These are phyloP conservation scores for Cyanocitta stelleri DNA, from an alignment of 2,113 vertebrate genomes.

Conservation along the genomic window DNA sequence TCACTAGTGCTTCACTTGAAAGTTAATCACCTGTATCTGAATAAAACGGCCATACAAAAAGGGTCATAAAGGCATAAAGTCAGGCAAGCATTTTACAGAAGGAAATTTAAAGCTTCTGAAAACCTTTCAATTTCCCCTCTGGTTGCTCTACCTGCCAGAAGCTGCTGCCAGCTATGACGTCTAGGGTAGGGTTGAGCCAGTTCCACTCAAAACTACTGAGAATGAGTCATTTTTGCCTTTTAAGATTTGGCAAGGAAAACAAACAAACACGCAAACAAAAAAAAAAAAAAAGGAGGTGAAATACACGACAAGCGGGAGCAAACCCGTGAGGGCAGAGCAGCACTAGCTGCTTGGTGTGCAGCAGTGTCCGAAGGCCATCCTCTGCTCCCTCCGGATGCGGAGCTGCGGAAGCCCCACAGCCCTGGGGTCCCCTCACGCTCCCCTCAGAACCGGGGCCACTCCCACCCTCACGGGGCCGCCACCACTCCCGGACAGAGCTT, in stretches of 20 bases:
- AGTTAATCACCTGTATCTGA: not conserved
- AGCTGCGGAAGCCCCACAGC: rapidly evolving
- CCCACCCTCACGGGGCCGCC: not conserved
- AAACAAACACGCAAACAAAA: not conserved
- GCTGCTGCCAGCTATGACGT: not conserved
- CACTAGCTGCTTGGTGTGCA: not conserved
- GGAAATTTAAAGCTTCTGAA: not conserved
- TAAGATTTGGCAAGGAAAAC: not conserved
- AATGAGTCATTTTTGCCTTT: not conserved
- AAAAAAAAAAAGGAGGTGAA: not conserved
- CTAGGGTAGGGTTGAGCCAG: not conserved
- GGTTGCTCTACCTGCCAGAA: not conserved
- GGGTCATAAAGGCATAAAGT: not conserved
- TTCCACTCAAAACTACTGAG: not conserved
- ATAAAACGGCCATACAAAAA: not conserved
- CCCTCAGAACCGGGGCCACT: rapidly evolving
- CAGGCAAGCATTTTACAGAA: not conserved
- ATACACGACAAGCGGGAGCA: too few species aligned
- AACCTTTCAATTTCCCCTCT: not conserved
- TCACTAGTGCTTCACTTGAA: not conserved
- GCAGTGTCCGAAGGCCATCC: too few species aligned
- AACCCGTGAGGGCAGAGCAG: not conserved
- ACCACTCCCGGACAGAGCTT: not conserved
- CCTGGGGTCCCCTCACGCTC: rapidly evolving
- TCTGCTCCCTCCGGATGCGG: not conserved